phyloP scores from a whole-genome alignment of 2,113 vertebrate species.

The Scartelaos histophorus region DNA sequence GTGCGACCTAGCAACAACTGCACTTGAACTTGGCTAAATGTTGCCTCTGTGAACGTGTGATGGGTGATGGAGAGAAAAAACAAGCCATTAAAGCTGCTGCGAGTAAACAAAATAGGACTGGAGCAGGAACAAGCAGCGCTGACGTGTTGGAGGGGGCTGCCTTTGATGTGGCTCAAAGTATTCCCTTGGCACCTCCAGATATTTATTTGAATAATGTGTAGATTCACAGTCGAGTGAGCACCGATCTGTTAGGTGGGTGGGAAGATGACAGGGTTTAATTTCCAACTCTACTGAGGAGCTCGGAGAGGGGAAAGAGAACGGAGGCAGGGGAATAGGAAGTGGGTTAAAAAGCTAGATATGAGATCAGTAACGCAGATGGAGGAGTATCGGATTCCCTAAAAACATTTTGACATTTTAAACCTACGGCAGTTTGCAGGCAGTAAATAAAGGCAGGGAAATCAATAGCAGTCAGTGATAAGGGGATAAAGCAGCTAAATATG shows the following conservation, averaged over 20 bases:
- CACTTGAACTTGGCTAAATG: conserved; percentile 69
- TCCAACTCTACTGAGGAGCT: conserved; percentile 63
- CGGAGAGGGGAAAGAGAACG: conserved; percentile 44
- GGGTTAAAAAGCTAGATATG: conserved; percentile 42
- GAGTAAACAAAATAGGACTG: conserved; percentile 78
- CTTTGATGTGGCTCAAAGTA: conserved; percentile 77
- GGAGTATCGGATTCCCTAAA: conserved; percentile 72
- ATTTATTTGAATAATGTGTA: conserved; percentile 78
- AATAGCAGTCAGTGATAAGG: conserved; percentile 80
- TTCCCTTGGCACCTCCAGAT: conserved; percentile 69
- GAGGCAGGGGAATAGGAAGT: conserved; percentile 49
- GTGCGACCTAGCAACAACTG: conserved; percentile 36
- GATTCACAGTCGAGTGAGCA: conserved; percentile 66
- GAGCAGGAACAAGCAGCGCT: conserved; percentile 65
- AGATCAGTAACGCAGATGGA: conserved; percentile 53
- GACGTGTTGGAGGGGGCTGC: conserved; percentile 45
- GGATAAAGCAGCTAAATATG: conserved; percentile 80
- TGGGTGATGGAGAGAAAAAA: conserved; percentile 57
- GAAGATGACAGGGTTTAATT: conserved; percentile 74
- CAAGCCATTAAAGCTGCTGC: conserved; percentile 74
- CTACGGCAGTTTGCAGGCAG: conserved; percentile 74
- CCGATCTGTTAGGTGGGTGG: conserved; percentile 62
- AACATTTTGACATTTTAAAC: conserved; percentile 82
- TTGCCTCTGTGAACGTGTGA: conserved; percentile 55
- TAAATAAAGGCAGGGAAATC: conserved; percentile 80